phyloP scores from a whole-genome alignment of 2,113 vertebrate genomes.

The Fulmarus glacialis region DNA sequence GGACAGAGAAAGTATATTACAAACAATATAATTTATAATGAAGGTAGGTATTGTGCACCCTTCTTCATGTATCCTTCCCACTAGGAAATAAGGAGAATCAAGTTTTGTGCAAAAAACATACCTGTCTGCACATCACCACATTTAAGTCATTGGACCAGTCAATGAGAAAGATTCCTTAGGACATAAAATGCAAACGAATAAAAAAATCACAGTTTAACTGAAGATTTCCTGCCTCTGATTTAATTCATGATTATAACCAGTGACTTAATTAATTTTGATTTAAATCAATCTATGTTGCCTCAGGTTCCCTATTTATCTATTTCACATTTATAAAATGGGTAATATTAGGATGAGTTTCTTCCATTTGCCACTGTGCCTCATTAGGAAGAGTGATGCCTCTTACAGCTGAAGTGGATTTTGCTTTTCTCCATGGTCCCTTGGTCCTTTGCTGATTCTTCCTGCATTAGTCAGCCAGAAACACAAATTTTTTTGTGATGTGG shows the following conservation, averaged over 20 bases:
- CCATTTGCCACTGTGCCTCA: not conserved
- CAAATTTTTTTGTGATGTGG: slow-evolving; percentile 13
- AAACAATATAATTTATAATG: not conserved
- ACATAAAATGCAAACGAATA: not conserved
- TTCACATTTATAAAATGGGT: not conserved
- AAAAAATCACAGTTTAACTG: not conserved
- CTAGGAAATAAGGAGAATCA: not conserved
- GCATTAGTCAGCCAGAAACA: not conserved
- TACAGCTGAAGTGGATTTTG: not conserved
- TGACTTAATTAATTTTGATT: not conserved
- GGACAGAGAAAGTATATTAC: not conserved
- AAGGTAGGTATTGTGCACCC: not conserved
- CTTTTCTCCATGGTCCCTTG: accelerated
- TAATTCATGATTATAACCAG: not conserved
- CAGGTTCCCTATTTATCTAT: not conserved
- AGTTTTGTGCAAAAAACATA: not conserved
- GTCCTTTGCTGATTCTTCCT: not conserved
- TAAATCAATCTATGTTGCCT: not conserved
- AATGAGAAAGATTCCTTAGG: not conserved
- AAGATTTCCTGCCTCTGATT: not conserved
- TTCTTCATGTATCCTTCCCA: not conserved
- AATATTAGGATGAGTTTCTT: not conserved
- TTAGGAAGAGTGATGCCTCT: not conserved
- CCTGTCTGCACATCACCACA: not conserved
- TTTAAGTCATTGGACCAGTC: not conserved